A percentile compares a stretch with the other conserved stretches of the same genome.
These are phyloP conservation scores for Gymnoscopelus braueri DNA, from an alignment of 2,797 vertebrate species.

Conservation along the genomic window DNA sequence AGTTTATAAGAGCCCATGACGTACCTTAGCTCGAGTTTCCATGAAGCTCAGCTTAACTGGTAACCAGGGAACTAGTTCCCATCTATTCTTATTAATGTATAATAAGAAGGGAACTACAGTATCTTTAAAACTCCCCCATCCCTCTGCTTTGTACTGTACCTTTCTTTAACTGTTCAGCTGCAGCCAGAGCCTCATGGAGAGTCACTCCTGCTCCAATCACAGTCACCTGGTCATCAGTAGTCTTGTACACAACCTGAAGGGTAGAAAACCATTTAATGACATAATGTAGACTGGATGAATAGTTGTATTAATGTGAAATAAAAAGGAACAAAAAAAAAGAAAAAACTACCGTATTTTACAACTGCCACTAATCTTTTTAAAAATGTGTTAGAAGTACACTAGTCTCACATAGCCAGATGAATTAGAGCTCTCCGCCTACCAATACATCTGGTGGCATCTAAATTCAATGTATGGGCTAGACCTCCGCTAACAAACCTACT, in stretches of 20 bases:
- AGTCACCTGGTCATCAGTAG: constrained; percentile 92
- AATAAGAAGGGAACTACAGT: too few species aligned
- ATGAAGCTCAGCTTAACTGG: too few species aligned
- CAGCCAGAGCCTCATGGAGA: constrained; percentile 91
- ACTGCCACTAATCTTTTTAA: neutral
- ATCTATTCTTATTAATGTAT: too few species aligned
- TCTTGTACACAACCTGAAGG: constrained; percentile 88
- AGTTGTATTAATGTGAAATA: neutral
- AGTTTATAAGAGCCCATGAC: too few species aligned
- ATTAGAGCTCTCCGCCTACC: too few species aligned
- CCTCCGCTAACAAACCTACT: too few species aligned
- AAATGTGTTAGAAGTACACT: neutral
- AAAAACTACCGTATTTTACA: neutral
- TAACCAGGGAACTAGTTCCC: too few species aligned
- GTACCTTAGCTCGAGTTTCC: too few species aligned
- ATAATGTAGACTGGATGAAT: neutral
- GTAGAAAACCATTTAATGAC: neutral
- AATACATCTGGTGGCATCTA: too few species aligned
- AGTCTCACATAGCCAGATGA: too few species aligned
- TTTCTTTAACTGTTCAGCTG: constrained; percentile 92
- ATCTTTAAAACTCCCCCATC: neutral
- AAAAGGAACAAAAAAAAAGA: neutral
- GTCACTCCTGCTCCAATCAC: constrained; percentile 93
- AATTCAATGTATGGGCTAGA: too few species aligned
- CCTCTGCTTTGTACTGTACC: constrained; percentile 70